phyloP scores from a whole-genome alignment of 2,113 vertebrate genomes.

The Plecotus auritus region DNA sequence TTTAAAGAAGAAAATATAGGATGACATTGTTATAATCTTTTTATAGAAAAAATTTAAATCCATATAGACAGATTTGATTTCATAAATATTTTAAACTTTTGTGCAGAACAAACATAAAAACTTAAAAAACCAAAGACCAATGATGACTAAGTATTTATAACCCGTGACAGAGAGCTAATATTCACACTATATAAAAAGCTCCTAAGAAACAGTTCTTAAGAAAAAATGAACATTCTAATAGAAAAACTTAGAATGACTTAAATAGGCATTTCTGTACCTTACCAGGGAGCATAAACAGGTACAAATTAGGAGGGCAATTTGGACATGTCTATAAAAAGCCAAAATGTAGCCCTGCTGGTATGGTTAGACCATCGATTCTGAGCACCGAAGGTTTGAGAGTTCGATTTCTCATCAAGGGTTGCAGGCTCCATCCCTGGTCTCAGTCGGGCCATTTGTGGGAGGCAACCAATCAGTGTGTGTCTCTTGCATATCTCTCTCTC shows the following conservation, averaged over 20 bases:
- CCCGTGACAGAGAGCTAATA: background rate
- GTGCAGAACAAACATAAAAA: background rate
- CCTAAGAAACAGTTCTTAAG: background rate
- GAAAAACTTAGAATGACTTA: background rate
- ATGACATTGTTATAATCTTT: background rate
- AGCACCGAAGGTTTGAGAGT: too few relatives aligned
- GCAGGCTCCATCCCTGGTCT: too few relatives aligned
- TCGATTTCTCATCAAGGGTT: too few relatives aligned
- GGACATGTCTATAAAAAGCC: background rate
- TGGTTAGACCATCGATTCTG: too few relatives aligned
- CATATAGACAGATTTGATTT: background rate
- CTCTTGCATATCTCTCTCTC: too few relatives aligned
- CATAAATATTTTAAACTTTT: background rate
- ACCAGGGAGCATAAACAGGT: background rate
- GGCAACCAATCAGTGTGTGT: too few relatives aligned
- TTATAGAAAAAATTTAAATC: background rate
- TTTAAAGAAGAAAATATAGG: background rate
- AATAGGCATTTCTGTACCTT: background rate
- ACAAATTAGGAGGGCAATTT: background rate
- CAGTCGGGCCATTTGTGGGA: too few relatives aligned
- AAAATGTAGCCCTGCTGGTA: background rate
- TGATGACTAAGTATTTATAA: background rate
- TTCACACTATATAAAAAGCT: background rate
- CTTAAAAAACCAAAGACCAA: background rate
- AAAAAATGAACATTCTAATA: background rate